Percentiles rank a stretch among this genome's conserved stretches.
These are phyloP conservation scores for Electrona antarctica DNA, from an alignment of 2,113 vertebrate genomes.

Conservation along the genomic window DNA sequence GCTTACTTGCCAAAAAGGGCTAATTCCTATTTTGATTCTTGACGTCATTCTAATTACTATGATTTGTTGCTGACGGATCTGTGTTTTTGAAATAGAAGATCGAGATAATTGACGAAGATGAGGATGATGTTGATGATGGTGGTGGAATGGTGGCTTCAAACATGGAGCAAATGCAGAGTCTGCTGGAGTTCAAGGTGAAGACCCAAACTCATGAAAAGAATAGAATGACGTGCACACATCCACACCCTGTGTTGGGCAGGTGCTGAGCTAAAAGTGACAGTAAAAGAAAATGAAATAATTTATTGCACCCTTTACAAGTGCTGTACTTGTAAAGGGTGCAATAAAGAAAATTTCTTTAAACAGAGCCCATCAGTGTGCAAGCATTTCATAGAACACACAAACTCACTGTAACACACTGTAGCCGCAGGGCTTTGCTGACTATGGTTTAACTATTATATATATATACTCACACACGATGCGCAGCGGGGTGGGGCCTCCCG, in stretches of 20 bases:
- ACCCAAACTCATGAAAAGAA: background rate
- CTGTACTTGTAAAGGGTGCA: too few relatives aligned
- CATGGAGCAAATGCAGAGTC: slow-evolving; percentile 90
- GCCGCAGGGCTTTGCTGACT: slow-evolving; percentile 1
- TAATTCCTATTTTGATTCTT: background rate
- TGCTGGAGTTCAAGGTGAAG: slow-evolving; percentile 93
- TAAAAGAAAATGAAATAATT: too few relatives aligned
- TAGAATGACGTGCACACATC: background rate
- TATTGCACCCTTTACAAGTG: too few relatives aligned
- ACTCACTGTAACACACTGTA: background rate
- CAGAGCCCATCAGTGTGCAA: too few relatives aligned
- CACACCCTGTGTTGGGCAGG: background rate
- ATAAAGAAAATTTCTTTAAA: too few relatives aligned
- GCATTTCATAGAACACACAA: background rate
- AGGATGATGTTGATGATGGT: slow-evolving; percentile 85
- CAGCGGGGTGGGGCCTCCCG: too few relatives aligned
- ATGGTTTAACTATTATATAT: background rate
- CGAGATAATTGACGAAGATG: slow-evolving; percentile 90
- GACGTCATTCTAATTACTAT: background rate
- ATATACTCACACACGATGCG: too few relatives aligned
- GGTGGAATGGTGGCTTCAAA: slow-evolving; percentile 87
- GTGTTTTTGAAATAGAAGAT: slow-evolving; percentile 86
- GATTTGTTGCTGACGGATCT: background rate
- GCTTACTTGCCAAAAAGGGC: background rate
- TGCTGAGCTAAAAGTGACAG: too few relatives aligned